Conservation (phyloP, 2,888 invertebrate species). For the Bombyx huttoni region DNA sequence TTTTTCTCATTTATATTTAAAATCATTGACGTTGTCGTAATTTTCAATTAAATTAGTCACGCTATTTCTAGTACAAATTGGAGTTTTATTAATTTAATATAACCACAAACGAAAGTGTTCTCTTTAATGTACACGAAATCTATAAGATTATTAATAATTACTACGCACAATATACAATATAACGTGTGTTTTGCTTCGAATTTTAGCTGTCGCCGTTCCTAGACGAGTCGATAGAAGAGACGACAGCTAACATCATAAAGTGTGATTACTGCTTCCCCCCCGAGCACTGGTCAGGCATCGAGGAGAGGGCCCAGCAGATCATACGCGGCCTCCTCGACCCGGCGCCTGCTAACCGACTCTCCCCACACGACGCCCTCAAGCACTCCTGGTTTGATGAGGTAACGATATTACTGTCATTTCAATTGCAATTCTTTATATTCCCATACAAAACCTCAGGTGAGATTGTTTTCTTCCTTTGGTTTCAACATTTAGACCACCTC, state of each 20-base stretch:
- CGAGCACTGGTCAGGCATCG: conserved; percentile 80
- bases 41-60: no score
- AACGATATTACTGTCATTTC: neutral
- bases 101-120: no score
- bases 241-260: conserved; percentile 85
- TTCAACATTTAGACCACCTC: no score
- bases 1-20: no score
- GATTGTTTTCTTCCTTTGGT: no score
- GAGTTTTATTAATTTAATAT: no score
- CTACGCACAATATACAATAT: neutral
- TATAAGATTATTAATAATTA: no score
- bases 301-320: conserved; percentile 77
- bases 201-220: conserved; percentile 84
- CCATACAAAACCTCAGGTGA: no score
- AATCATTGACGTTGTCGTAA: no score
- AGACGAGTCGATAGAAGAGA: conserved; percentile 87
- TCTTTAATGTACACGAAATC: no score
- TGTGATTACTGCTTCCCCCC: conserved; percentile 88
- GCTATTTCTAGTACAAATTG: no score
- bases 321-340: conserved; percentile 76
- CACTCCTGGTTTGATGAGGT: conserved; percentile 59
- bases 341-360: conserved; percentile 40
- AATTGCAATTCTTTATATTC: no score
- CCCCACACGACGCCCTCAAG: conserved; percentile 36
- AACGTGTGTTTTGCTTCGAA: neutral